Evolutionary conservation across 1,140 invertebrate species (phyloP).

Genomic region (Tribolium madens): DNA sequence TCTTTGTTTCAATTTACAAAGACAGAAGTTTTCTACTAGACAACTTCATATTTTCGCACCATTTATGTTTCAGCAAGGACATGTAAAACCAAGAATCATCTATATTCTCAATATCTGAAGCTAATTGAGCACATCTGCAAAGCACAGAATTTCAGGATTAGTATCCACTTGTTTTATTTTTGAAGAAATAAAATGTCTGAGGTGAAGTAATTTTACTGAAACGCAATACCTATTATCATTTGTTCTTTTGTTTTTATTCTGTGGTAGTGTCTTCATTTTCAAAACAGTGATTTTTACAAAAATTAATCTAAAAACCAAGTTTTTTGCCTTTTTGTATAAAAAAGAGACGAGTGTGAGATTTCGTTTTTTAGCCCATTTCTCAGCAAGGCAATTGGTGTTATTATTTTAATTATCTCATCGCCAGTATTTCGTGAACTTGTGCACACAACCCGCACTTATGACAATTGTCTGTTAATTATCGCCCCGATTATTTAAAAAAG

Average conservation of each 20-base stretch:
- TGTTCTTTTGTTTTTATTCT: no score
- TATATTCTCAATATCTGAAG: neutral
- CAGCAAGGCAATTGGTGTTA: neutral
- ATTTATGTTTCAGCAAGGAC: neutral
- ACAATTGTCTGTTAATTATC: slow-evolving; percentile 3
- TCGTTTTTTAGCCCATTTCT: neutral
- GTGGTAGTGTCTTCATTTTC: no score
- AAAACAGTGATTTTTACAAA: no score
- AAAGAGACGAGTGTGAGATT: neutral
- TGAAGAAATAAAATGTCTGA: no score
- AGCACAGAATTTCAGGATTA: neutral
- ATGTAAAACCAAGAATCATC: neutral
- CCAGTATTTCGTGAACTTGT: slow-evolving; percentile 1
- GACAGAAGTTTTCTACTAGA: neutral
- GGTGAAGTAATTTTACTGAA: no score
- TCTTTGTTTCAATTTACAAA: neutral
- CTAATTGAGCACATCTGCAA: neutral
- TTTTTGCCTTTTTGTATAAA: no score
- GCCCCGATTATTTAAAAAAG: neutral
- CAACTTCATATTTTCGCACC: neutral
- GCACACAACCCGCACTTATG: slow-evolving; percentile 21
- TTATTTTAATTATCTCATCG: neutral
- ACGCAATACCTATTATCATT: no score
- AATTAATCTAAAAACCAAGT: no score
- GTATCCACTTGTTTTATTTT: no score